Percentiles rank a stretch among this genome's conserved stretches.
Conservation (phyloP, 2,113 vertebrate genomes). For the Nanger granti region DNA sequence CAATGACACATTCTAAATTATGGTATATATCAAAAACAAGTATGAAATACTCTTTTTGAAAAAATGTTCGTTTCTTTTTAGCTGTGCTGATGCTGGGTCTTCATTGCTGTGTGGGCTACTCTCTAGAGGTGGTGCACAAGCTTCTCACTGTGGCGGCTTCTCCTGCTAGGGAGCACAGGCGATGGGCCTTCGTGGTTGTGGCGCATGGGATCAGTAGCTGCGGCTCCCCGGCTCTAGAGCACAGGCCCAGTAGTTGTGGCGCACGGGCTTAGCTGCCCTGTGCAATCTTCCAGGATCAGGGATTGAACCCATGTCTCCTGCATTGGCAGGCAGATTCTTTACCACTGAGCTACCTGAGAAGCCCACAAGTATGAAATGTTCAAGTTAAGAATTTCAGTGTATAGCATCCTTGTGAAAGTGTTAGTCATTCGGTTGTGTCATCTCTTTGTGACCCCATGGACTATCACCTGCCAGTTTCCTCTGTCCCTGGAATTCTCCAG, state of each 20-base stretch:
- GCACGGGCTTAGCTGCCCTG: not conserved
- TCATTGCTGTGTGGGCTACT: not conserved
- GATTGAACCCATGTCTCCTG: not conserved
- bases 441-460: not conserved
- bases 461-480: not conserved
- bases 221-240: not conserved
- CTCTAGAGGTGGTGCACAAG: not conserved
- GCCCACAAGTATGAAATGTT: not conserved
- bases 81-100: not conserved
- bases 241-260: not conserved
- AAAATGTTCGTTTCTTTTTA: not conserved
- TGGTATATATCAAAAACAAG: not conserved
- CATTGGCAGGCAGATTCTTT: not conserved
- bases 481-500: not conserved
- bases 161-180: not conserved
- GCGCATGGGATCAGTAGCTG: not conserved
- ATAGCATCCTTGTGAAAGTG: not conserved
- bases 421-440: not conserved
- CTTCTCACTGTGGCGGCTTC: not conserved
- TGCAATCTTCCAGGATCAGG: not conserved
- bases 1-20: not conserved
- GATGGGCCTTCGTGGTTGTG: not conserved
- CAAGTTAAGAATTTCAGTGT: not conserved
- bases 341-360: not conserved
- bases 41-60: not conserved